Evolutionary conservation across 1,140 invertebrate genomes (phyloP), one percentile per base, ranked within the genome.

Genomic region (Habropoda laboriosa): DNA sequence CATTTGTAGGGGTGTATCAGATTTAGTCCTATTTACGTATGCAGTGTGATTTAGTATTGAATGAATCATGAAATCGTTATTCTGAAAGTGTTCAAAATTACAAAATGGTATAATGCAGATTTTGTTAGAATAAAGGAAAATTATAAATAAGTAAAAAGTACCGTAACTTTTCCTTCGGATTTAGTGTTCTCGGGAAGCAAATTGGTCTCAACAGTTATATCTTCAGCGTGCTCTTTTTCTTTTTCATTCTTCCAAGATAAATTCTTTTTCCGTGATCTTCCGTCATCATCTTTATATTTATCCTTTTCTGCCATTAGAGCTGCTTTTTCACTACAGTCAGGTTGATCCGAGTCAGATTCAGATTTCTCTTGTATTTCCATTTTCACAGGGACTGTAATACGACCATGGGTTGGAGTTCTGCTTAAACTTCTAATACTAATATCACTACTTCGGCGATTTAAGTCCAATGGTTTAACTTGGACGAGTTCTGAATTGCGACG

Each of bases 31-130:
- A 88, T 94, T 94, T 40, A 94, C 94, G 79, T 95, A 94, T 18
- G 94, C 94, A 58, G 95, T 95, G 81, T 95, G 94, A 87, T 95
- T 94, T 60, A 95, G 80, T 81, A 95, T 94, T 4, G 94, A 94
- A 55, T 94, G 93, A 71, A 95, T 91, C 30, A 94, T 94, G 27
- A 92, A 91, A 75, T 93, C 91, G 4, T 83, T 87, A 71, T 72
- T 74, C 88, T 89, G 67, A 51, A 81, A 88, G 47, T 5, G 7
- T 76, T 45, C 13, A 55, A 27, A 24, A 6, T 3, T 45, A 1
- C n/a, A 53, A 51, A 66, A 42, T 30, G 7, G 30, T 27, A 6
- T 21, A 32, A 75, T 1, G n/a, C 12, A 75, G 49, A 13, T 27
- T 5, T n/a, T 47, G 1, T 47, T 42, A 0, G 3, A 75, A 40